Evolutionary conservation across 2,113 vertebrate species (phyloP).

Genomic region (Urocynchramus pylzowi): DNA sequence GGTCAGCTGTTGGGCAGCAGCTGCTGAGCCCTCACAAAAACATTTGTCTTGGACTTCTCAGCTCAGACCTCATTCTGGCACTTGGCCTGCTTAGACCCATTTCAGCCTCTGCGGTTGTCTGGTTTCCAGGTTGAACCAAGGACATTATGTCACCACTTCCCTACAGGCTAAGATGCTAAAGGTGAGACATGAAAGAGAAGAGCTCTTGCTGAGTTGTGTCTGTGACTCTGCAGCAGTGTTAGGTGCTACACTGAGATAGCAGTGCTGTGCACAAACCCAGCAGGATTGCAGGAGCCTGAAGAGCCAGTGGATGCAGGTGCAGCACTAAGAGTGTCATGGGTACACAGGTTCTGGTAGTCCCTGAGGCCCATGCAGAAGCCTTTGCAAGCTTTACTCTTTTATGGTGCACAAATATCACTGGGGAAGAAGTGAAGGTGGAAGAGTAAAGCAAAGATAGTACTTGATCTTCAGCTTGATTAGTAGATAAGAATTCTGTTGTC

Average conservation of each 20-base stretch:
- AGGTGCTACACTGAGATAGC: not conserved
- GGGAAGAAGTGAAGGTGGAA: not conserved
- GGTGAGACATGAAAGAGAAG: not conserved
- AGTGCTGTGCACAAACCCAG: not conserved
- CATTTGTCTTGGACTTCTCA: constrained; percentile 45
- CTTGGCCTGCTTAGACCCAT: constrained; percentile 4
- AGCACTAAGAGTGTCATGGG: fast-evolving
- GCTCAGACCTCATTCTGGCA: constrained; percentile 27
- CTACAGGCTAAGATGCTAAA: not conserved
- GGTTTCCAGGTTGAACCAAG: constrained; percentile 1
- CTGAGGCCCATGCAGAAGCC: not conserved
- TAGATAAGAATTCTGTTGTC: not conserved
- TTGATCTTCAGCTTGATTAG: not conserved
- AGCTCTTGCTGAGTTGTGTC: not conserved
- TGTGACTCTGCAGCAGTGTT: fast-evolving
- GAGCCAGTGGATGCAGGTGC: not conserved
- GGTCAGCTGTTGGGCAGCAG: constrained; percentile 6
- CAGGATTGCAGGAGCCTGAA: not conserved
- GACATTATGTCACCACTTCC: not conserved
- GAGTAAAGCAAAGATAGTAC: not conserved
- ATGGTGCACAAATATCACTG: not conserved
- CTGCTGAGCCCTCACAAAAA: constrained; percentile 5
- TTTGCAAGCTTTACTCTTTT: not conserved
- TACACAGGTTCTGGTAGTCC: not conserved
- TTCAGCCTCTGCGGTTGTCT: not conserved